Conservation (phyloP, 1,140 invertebrate species). For the Elymnias hypermnestra region DNA sequence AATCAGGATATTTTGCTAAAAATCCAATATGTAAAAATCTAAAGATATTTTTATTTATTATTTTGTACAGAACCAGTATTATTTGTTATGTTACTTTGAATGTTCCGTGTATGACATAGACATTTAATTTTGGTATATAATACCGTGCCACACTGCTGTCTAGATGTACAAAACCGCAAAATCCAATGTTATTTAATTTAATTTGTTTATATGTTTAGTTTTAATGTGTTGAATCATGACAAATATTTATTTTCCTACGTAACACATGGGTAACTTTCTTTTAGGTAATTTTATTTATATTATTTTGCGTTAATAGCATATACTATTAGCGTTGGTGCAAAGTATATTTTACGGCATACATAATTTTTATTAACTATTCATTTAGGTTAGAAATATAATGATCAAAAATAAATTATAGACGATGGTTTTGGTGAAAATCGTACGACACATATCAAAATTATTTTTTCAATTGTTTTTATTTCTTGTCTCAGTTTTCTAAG, state of each 20-base stretch:
- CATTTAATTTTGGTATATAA: constrained; percentile 36
- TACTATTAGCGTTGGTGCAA: constrained; percentile 7
- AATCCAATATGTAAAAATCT: too few species aligned
- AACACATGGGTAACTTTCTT: constrained; percentile 6
- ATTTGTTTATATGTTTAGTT: constrained; percentile 44
- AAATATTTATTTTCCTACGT: constrained; percentile 62
- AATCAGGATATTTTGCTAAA: too few species aligned
- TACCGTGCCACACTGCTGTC: constrained; percentile 46
- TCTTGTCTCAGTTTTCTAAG: too few species aligned
- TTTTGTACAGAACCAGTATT: constrained; percentile 31
- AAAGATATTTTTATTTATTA: neutral
- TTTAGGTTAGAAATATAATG: constrained; percentile 14
- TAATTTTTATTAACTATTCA: constrained; percentile 11
- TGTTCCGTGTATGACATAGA: constrained; percentile 16
- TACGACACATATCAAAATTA: constrained; percentile 1
- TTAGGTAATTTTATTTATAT: constrained; percentile 3
- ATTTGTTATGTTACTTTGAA: constrained; percentile 18
- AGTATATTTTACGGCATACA: too few species aligned
- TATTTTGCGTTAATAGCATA: neutral
- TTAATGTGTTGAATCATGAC: constrained; percentile 64
- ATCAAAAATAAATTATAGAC: constrained; percentile 16
- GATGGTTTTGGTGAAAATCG: too few species aligned
- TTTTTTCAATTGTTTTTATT: too few species aligned
- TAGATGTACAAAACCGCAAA: constrained; percentile 50
- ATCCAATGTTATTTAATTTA: constrained; percentile 48